These are phyloP conservation scores for Cantharis lateralis DNA, from an alignment of 2,888 invertebrate species.

Conservation along the genomic window DNA sequence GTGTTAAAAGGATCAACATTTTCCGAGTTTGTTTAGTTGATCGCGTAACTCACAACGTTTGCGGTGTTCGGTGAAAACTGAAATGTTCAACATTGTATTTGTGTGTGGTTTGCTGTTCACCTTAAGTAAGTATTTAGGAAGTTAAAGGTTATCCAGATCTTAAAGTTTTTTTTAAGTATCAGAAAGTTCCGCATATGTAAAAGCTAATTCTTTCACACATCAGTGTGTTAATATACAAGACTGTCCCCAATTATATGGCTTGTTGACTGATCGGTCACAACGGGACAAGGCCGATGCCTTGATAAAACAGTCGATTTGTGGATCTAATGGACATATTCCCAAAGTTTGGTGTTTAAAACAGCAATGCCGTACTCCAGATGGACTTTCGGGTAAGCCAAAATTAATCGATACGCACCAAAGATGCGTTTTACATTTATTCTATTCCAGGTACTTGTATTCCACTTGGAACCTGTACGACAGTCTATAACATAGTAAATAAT, in stretches of 20 bases:
- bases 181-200: neutral
- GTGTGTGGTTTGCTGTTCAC: neutral
- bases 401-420: neutral
- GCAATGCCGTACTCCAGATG: constrained; percentile 38
- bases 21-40: neutral
- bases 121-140: neutral
- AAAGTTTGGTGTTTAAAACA: constrained; percentile 55
- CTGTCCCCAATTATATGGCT: constrained; percentile 52
- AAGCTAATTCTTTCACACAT: neutral
- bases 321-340: constrained; percentile 56
- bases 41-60: neutral
- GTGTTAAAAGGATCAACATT: neutral
- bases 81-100: neutral
- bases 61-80: neutral
- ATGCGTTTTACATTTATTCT: neutral
- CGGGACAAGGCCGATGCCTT: constrained; percentile 39
- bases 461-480: neutral
- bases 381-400: constrained; percentile 35
- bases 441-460: neutral
- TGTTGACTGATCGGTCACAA: constrained; percentile 34
- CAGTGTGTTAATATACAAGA: constrained; percentile 46
- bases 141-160: neutral
- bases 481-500: neutral
- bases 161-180: neutral
- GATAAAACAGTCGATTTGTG: constrained; percentile 58